These are phyloP conservation scores for Heliconius congener DNA, from an alignment of 1,140 invertebrate species.

Conservation along the genomic window DNA sequence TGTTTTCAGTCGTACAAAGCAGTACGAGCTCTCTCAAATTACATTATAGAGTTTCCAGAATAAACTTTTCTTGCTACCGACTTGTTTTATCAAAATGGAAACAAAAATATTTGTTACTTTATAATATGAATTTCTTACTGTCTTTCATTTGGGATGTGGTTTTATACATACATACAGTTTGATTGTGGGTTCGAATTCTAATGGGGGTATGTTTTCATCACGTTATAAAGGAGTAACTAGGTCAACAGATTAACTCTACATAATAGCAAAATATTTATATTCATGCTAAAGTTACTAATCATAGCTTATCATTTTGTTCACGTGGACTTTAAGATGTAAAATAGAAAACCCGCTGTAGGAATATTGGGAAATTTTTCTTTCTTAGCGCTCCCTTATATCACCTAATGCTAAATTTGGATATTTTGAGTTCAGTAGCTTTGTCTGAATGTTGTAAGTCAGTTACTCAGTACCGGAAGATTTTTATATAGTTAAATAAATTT, in stretches of 20 bases:
- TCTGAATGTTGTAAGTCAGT: background rate
- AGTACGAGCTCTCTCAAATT: conserved; percentile 7
- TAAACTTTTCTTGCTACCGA: conserved; percentile 9
- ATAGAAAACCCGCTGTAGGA: too few relatives aligned
- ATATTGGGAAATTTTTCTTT: too few relatives aligned
- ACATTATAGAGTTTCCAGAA: conserved; percentile 2
- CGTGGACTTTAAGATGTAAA: too few relatives aligned
- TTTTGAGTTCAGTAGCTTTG: background rate
- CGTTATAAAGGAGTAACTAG: too few relatives aligned
- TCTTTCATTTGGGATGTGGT: background rate
- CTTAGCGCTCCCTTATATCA: too few relatives aligned
- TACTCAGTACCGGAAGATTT: too few relatives aligned
- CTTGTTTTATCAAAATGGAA: conserved; percentile 1
- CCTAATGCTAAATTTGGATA: too few relatives aligned
- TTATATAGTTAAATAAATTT: too few relatives aligned
- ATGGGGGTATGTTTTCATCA: background rate
- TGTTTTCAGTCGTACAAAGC: background rate
- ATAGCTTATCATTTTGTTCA: too few relatives aligned
- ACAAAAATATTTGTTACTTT: background rate
- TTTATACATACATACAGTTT: background rate
- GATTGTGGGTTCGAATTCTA: background rate
- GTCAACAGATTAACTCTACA: too few relatives aligned
- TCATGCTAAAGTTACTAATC: too few relatives aligned
- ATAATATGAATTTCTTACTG: background rate
- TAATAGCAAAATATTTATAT: too few relatives aligned